Evolutionary conservation across 2,113 vertebrate genomes (phyloP), one percentile per base, ranked within the genome.

Genomic region (Chionodraco myersi): DNA sequence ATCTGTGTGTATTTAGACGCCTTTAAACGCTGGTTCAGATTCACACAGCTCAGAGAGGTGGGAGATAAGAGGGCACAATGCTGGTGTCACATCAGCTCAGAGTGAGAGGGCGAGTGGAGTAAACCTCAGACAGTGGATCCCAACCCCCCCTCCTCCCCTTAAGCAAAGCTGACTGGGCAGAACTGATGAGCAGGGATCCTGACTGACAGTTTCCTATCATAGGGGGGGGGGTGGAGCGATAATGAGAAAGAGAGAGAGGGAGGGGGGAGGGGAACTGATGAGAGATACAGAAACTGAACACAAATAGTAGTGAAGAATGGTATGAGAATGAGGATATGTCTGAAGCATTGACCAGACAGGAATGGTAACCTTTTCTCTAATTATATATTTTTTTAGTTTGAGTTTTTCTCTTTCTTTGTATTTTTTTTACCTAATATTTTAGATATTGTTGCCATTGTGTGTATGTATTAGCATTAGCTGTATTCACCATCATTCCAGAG

Each of bases 81-180:
- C 56, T 34, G 18, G 47, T n/a, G 48, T 67, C 69, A 68, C 71
- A 36, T 60, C 23, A 16, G 23, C 49, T 77, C 16, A 62, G 15
- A 54, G 26, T 2, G 59, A 48, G 51, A 34, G 59, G 15, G 15
- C 1, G 16, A 54, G 57, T 56, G 49, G 52, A 12, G 53, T 41
- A 9, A 21, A 21, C 21, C 16, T 65, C 34, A 52, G 57, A 57
- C 16, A 58, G 44, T 6, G 14, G 26, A 30, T 30, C 26, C 26
- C 26, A 30, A 30, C 3, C 21, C 47, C 49, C 74, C 12, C n/a
- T 8, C 70, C 34, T 51, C 11, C 30, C 5, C 7, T n/a, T 59
- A n/a, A n/a, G 79, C 53, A 48, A 18, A 69, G 44, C 56, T 45
- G 75, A 47, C 57, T n/a, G 75, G 44, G 62, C 80, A 68, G 75